These are phyloP conservation scores for Eulemur coronatus DNA, from an alignment of 2,797 vertebrate species.

Conservation along the genomic window DNA sequence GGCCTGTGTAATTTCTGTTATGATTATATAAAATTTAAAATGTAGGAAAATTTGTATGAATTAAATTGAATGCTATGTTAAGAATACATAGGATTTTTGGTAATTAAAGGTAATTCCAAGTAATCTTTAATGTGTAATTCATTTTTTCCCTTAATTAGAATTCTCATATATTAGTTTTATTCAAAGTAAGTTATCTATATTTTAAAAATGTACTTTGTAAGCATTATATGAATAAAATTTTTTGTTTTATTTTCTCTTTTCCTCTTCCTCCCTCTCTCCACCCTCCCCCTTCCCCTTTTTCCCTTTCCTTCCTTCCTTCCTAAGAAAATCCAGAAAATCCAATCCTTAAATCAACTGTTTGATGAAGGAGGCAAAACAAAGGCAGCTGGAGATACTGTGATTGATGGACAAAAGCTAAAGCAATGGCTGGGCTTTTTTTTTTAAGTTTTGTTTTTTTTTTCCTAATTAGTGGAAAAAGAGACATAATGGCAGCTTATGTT, in stretches of 20 bases:
- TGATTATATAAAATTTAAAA: neutral
- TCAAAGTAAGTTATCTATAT: neutral
- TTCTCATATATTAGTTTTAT: neutral
- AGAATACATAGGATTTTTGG: neutral
- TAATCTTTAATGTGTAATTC: neutral
- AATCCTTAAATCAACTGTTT: slow-evolving; percentile 83
- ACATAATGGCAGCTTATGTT: slow-evolving; percentile 76
- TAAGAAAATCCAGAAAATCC: slow-evolving; percentile 88
- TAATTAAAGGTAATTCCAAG: slow-evolving; percentile 5
- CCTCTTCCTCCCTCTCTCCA: neutral
- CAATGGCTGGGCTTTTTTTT: slow-evolving; percentile 44
- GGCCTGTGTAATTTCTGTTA: neutral
- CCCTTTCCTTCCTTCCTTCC: neutral
- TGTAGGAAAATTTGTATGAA: neutral
- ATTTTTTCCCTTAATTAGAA: neutral
- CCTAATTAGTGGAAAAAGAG: slow-evolving; percentile 57
- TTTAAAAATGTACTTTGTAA: slow-evolving; percentile 33
- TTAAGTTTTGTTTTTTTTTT: neutral
- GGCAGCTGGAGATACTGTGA: slow-evolving; percentile 58
- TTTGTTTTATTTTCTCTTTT: slow-evolving; percentile 38
- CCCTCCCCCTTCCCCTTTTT: neutral
- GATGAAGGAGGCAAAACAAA: slow-evolving; percentile 73
- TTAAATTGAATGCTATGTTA: neutral
- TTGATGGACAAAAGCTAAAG: slow-evolving; percentile 51
- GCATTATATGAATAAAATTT: neutral